phyloP scores from a whole-genome alignment of 2,888 invertebrate species.

The Acronicta aceris region DNA sequence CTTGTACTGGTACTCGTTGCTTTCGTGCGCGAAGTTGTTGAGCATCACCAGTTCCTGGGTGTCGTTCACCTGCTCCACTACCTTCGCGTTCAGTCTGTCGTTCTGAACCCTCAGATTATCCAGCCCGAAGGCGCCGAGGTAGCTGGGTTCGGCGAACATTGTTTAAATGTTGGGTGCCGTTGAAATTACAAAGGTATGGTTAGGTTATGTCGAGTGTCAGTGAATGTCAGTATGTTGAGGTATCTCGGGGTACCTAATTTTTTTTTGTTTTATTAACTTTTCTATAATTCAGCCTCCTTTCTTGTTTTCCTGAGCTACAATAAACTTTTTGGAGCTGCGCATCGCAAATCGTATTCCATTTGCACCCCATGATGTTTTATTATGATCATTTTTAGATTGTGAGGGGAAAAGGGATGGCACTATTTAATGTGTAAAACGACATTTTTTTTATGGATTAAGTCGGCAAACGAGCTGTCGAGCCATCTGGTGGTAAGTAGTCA shows the following conservation, averaged over 20 bases:
- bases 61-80: conserved; percentile 75
- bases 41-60: conserved; percentile 79
- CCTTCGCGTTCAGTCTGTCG: conserved; percentile 72
- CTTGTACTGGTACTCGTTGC: conserved; percentile 75
- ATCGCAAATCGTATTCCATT: no score
- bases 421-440: no score
- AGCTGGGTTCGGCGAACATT: conserved; percentile 69
- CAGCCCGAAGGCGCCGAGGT: conserved; percentile 65
- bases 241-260: no score
- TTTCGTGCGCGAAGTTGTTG: conserved; percentile 76
- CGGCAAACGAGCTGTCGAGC: no score
- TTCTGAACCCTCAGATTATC: conserved; percentile 64
- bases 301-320: no score
- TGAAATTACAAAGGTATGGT: conserved; percentile 6
- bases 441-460: no score
- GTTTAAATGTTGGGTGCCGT: conserved; percentile 33
- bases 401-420: no score
- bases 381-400: no score
- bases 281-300: neutral
- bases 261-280: neutral
- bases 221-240: neutral
- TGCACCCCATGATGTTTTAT: no score
- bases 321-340: no score
- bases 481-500: no score
- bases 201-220: conserved; percentile 42